phyloP scores from a whole-genome alignment of 2,113 vertebrate species.

The Lanius collurio region DNA sequence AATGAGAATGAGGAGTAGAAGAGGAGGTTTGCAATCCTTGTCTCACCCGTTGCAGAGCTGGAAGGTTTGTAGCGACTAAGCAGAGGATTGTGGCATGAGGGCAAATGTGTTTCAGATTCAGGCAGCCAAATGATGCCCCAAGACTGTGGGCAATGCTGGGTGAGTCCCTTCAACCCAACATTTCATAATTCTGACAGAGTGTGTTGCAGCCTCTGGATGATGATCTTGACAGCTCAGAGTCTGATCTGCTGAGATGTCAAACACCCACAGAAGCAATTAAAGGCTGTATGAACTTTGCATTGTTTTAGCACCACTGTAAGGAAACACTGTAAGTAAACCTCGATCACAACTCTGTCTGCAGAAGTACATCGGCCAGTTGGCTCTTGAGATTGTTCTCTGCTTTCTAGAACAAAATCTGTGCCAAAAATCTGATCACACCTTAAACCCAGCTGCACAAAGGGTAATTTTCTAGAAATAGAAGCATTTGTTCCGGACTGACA shows the following conservation, averaged over 20 bases:
- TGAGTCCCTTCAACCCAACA: neutral
- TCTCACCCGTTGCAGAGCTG: neutral
- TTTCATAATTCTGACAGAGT: neutral
- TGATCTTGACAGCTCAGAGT: neutral
- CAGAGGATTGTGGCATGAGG: neutral
- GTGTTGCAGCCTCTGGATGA: neutral
- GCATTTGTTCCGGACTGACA: neutral
- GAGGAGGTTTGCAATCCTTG: neutral
- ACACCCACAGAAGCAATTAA: neutral
- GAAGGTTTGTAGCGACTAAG: neutral
- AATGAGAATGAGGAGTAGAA: neutral
- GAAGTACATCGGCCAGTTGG: accelerated
- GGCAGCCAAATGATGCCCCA: neutral
- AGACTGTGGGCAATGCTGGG: neutral
- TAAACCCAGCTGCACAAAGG: neutral
- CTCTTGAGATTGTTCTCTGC: neutral
- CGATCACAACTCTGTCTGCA: accelerated
- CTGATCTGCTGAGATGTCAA: neutral
- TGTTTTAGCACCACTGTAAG: neutral
- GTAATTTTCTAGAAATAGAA: neutral
- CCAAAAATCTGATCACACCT: constrained; percentile 12
- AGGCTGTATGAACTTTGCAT: neutral
- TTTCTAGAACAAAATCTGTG: neutral
- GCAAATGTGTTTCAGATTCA: neutral
- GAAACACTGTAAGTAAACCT: neutral